Evolutionary conservation across 2,797 vertebrate genomes (phyloP).

Genomic region (Valencia hispanica): DNA sequence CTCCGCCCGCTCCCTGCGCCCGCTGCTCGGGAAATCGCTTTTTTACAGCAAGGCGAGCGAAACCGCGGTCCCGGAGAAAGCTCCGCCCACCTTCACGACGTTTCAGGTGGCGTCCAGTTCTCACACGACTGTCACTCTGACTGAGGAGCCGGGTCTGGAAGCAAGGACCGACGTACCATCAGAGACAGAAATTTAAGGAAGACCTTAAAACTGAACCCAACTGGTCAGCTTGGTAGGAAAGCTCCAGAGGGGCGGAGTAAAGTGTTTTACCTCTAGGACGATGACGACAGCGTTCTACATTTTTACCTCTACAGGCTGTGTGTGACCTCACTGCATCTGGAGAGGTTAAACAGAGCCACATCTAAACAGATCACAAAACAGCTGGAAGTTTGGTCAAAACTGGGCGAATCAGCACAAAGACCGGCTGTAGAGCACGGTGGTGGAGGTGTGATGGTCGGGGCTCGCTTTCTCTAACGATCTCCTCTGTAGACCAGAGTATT

Average conservation of each 20-base stretch:
- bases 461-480: too few species aligned
- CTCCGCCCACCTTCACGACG: conserved; percentile 15
- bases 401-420: too few species aligned
- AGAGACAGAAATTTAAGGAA: conserved; percentile 65
- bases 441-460: background rate
- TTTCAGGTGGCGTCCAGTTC: conserved; percentile 32
- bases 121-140: conserved; percentile 2
- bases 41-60: conserved; percentile 17
- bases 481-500: too few species aligned
- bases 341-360: too few species aligned
- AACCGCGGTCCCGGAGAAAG: background rate
- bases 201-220: background rate
- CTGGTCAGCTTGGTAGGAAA: too few species aligned
- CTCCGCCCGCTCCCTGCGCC: conserved; percentile 73
- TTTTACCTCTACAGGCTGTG: too few species aligned
- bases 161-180: conserved; percentile 18
- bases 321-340: too few species aligned
- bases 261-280: too few species aligned
- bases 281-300: too few species aligned
- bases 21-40: conserved; percentile 77
- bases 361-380: background rate
- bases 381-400: background rate
- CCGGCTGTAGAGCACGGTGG: background rate
- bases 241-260: too few species aligned
- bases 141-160: conserved; percentile 15